Evolutionary conservation across 2,113 vertebrate species (phyloP), one percentile per base, ranked within the genome.

Genomic region (Azemiops feae): DNA sequence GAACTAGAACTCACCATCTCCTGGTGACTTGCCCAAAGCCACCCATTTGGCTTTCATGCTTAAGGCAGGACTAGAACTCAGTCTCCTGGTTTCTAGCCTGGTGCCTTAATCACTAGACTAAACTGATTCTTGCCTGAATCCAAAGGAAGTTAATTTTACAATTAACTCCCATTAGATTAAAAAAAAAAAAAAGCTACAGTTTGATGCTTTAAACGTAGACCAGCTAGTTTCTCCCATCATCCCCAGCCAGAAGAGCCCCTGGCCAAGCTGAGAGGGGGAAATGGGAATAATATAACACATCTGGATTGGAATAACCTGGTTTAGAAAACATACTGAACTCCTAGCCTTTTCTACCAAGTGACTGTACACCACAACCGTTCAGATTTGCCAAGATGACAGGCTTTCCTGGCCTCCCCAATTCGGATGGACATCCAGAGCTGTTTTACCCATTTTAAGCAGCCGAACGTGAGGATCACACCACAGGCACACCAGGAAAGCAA

Each of bases 401-500:
- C 10, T 20, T 12, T 85, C 22, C 2, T 92, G 2, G 0, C 91
- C 3, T 55, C 93, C 4, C 34, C 54, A 45, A 43, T 39, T 93
- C 89, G 85, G 88, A 39, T 54, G 91, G 2, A 81, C 94, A 92
- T 39, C 3, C 54, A 0, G 64, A 0, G 1, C 85, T 18, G 95
- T 95, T 95, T 94, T 92, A 94, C 87, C 50, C 47, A 74, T 95
- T 96, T 95, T 93, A 95, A 95, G 34, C 5, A 74, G 1, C 91
- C 94, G 95, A 96, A 94, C 96, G 93, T 96, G 93, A 94, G 94
- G 95, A 96, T 94, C 94, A 94, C 94, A 64, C 95, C 94, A 95
- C 89, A 95, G 95, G 93, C 12, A 89, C 53, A 88, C 39, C 93
- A 94, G 93, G 12, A 96, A 96, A 96, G 95, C 64, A 94, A 96